Evolutionary conservation across 2,888 invertebrate genomes (phyloP), one percentile per base, ranked within the genome.

Genomic region (Tetragonula carbonaria): DNA sequence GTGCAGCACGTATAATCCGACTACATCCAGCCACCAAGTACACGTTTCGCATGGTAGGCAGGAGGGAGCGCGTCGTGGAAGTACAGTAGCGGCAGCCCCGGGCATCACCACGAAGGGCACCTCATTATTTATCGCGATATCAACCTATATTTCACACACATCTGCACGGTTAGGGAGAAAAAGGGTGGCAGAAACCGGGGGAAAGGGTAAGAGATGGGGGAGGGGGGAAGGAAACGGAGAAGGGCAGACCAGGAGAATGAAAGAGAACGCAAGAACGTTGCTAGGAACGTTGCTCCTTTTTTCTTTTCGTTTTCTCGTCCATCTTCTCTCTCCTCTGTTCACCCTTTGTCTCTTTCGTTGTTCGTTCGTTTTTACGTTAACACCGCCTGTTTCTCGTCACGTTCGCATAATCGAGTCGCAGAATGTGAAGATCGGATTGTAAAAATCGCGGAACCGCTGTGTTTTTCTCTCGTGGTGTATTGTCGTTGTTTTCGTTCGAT

Each of bases 81-180:
- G 89, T 87, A 92, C 94, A 88, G 94, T 94, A 94, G 94, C 94
- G 87, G 88, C 86, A 89, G 93, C 94, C 93, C 90, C 86, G 86
- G 93, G 93, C 94, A 92, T 91, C 91, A 90, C 92, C 92, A 90
- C 91, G 92, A 93, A 93, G 93, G 92, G 90, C 91, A 93, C 91
- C 93, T 93, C 92, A 92, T 94, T 93, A 93, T 94, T 94, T 94
- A 94, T 94, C 93, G 92, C 91, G 92, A 93, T 94, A 94, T 94
- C 94, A 93, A 93, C 93, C 93, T 93, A 94, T 93, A 94, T 94
- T 93, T 94, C 91, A 92, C 92, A 90, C 92, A 90, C 91, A 90
- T 89, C 82, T 85, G 81, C 85, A 82, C 81, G 74, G 45, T 13
- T 38, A 16, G 38, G 67, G 73, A 65, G 77, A 75, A 68, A 79